Evolutionary conservation across 2,888 invertebrate species (phyloP), one percentile per base, ranked within the genome.

Genomic region (Euspilapteryx auroguttella): DNA sequence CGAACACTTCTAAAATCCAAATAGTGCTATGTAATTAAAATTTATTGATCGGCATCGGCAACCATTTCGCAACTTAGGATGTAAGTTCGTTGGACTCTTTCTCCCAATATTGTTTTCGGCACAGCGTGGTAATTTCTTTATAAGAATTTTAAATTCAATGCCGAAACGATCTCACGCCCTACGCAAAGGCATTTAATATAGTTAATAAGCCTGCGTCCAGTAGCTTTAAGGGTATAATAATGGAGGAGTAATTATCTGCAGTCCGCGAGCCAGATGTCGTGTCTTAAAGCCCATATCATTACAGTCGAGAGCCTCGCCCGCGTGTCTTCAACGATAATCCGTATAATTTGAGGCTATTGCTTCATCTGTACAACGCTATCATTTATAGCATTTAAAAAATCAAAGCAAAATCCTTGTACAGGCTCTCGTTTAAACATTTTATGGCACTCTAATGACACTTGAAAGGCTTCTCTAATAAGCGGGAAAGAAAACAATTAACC

Each of bases 261-360:
- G 39, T 38, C 37, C 64, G 62, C 47, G 42, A 38, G 48, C 63
- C 65, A 65, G 59, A 65, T 65, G 66, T 49, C 51, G 53, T 41
- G 7, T 7, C 40, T 48, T 45, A 42, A 40, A 38, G 37, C 44
- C 36, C 44, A 40, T 48, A 43, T 53, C 43, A 47, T 55, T 54
- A 55, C 55, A 56, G 57, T 35, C 44, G 38, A 36, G 48, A 49
- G 44, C 9, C 17, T 24, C 41, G 36, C 39, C 36, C 34, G 37
- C 37, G 38, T 36, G 35, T 36, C 38, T 34, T 39, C 37, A 46
- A 48, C 41, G 51, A 47, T 58, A 57, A 55, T 53, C 46, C 42
- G 33, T 50, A 45, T 49, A 54, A 57, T 58, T 49, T 25, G 26
- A 30, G 24, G 14, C 37, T 41, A 45, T 46, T 50, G 47, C 48